Percentiles rank a stretch among this genome's conserved stretches.
Evolutionary conservation across 2,113 vertebrate species (phyloP).

Genomic region (Nesogale talazaci): DNA sequence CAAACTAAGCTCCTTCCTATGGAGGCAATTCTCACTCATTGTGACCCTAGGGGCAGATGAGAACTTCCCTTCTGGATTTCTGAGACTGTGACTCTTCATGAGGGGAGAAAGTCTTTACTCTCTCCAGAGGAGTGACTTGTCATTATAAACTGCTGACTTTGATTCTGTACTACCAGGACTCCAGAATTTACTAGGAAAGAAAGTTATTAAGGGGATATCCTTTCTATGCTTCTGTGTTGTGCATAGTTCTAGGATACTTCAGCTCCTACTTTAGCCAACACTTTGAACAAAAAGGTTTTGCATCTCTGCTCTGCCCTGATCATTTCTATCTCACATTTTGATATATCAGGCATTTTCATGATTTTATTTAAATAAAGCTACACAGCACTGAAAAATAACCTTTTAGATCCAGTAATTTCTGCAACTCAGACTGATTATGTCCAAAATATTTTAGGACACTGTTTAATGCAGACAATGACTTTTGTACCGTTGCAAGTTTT

Average conservation of each 20-base stretch:
- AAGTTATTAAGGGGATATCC: neutral
- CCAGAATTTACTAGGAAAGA: neutral
- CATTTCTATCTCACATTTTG: neutral
- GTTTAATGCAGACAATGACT: neutral
- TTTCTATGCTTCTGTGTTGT: neutral
- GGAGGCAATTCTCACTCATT: no score
- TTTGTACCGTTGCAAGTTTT: slow-evolving; percentile 20
- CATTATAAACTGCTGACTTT: no score
- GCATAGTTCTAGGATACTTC: neutral
- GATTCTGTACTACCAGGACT: no score
- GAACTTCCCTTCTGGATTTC: no score
- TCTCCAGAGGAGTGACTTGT: no score
- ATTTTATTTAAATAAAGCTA: neutral
- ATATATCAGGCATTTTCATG: neutral
- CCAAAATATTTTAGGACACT: neutral
- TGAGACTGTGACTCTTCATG: no score
- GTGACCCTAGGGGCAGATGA: no score
- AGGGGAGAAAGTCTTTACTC: no score
- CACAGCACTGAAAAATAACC: neutral
- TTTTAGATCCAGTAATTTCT: neutral
- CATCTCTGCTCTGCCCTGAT: neutral
- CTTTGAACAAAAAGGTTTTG: neutral
- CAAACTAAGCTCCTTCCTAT: no score
- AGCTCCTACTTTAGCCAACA: neutral
- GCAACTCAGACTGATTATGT: neutral